Percentiles rank a stretch among this genome's conserved stretches.
Evolutionary conservation across 2,797 vertebrate species (phyloP).

Genomic region (Carduelis carduelis): DNA sequence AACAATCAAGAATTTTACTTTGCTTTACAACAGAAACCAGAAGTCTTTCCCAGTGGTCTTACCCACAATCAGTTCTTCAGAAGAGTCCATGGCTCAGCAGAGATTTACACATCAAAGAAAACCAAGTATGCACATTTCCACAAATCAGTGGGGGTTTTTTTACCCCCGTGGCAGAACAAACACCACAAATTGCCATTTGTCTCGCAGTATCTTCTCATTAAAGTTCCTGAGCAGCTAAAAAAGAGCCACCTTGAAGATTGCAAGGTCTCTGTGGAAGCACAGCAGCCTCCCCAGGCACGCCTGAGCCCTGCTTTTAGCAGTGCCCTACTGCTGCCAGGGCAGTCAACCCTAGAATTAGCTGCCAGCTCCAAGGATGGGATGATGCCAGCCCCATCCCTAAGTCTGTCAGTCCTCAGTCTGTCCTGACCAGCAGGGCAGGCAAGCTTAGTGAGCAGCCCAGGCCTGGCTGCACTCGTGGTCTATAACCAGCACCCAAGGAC

Average conservation of each 20-base stretch:
- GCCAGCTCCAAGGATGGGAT: background rate
- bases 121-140: background rate
- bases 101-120: conserved; percentile 6
- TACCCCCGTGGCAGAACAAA: background rate
- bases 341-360: background rate
- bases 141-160: background rate
- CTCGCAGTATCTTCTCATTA: background rate
- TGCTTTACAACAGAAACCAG: background rate
- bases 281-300: background rate
- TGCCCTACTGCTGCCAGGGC: background rate
- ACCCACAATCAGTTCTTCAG: background rate
- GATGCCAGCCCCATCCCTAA: background rate
- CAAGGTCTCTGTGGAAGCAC: background rate
- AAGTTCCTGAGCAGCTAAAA: background rate
- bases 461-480: background rate
- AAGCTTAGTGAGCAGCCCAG: background rate
- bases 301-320: background rate
- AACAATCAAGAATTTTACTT: background rate
- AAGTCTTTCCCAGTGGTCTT: background rate
- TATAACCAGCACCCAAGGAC: background rate
- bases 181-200: background rate
- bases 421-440: background rate
- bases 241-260: background rate
- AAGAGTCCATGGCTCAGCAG: background rate
- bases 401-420: background rate